Conservation (phyloP, 2,888 invertebrate genomes). For the Cabera pusaria region DNA sequence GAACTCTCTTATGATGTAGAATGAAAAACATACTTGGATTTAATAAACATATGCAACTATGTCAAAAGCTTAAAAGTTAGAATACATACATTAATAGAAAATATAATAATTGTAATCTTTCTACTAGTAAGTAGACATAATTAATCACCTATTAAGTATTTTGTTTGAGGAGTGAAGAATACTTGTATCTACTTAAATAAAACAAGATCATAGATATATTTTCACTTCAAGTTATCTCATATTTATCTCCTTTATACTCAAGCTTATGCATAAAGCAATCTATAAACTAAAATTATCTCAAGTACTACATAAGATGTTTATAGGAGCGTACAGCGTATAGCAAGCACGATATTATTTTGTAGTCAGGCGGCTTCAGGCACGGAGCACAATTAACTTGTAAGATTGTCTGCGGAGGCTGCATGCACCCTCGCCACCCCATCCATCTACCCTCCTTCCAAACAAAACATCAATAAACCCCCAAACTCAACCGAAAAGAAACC, state of each 20-base stretch:
- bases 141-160: too few species aligned
- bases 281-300: constrained; percentile 8
- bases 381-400: constrained; percentile 84
- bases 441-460: constrained; percentile 79
- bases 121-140: too few species aligned
- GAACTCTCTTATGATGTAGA: too few species aligned
- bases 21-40: too few species aligned
- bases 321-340: constrained; percentile 36
- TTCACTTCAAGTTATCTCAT: too few species aligned
- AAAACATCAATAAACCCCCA: constrained; percentile 80
- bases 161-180: too few species aligned
- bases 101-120: too few species aligned
- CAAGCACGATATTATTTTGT: constrained; percentile 75
- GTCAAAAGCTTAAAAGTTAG: too few species aligned
- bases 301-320: constrained; percentile 27
- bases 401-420: constrained; percentile 83
- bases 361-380: constrained; percentile 76
- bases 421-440: constrained; percentile 74
- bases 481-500: constrained; percentile 42
- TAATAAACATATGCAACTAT: too few species aligned
- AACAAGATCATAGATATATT: not conserved
- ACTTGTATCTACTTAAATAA: too few species aligned
- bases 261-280: constrained; percentile 4
- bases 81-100: too few species aligned
- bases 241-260: too few species aligned